Evolutionary conservation across 1,140 invertebrate genomes (phyloP).

Genomic region (Lepidotrigona ventralis): DNA sequence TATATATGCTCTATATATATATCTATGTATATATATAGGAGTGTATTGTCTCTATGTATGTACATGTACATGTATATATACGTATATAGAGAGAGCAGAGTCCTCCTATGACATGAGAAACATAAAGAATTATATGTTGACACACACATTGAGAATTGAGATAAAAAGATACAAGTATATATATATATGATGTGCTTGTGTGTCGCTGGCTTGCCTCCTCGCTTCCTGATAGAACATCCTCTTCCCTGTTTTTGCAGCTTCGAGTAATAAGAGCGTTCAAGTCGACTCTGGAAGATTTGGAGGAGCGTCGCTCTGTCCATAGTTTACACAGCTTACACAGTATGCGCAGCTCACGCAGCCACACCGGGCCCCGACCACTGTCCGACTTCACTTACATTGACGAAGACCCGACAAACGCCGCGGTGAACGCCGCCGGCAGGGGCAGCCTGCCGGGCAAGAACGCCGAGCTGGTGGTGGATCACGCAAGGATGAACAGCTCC

Average conservation of each 20-base stretch:
- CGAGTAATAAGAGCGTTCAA: constrained; percentile 99
- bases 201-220: constrained; percentile 78
- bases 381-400: constrained; percentile 96
- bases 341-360: constrained; percentile 92
- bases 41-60: not conserved
- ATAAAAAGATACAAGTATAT: constrained; percentile 55
- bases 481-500: constrained; percentile 74
- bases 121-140: not conserved
- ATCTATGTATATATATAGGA: not conserved
- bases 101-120: not conserved
- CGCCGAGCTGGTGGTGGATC: constrained; percentile 69
- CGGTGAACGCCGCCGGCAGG: constrained; percentile 76
- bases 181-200: constrained; percentile 73
- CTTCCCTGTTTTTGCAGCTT: constrained; percentile 94
- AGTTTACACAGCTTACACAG: constrained; percentile 98
- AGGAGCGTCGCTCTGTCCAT: constrained; percentile 98
- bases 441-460: constrained; percentile 71
- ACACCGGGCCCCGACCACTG: constrained; percentile 88
- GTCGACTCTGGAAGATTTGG: constrained; percentile 99
- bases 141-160: constrained; percentile 35
- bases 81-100: not conserved
- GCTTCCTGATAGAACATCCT: constrained; percentile 78
- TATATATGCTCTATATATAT: no score
- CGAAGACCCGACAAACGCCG: constrained; percentile 87
- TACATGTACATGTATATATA: not conserved